A percentile compares a stretch with the other conserved stretches of the same genome.
These are phyloP conservation scores for Dryocosmus kuriphilus DNA, from an alignment of 2,888 invertebrate genomes.

Conservation along the genomic window DNA sequence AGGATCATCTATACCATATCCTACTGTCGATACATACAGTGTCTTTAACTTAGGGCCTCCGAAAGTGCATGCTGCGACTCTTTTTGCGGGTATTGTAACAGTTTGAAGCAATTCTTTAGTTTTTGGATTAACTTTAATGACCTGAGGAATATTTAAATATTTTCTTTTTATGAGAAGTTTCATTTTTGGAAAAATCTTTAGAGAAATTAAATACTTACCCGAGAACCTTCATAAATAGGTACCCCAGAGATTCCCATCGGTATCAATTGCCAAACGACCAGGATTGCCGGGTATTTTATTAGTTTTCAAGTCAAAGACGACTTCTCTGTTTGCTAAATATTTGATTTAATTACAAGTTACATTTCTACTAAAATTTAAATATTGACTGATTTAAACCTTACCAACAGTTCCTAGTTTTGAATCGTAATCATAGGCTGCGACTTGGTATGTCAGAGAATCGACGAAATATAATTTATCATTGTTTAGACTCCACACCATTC, in stretches of 20 bases:
- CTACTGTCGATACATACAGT: slow-evolving; percentile 84
- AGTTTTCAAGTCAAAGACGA: slow-evolving; percentile 80
- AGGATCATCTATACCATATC: slow-evolving; percentile 73
- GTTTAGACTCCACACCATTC: slow-evolving; percentile 86
- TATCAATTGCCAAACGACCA: slow-evolving; percentile 90
- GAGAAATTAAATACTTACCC: slow-evolving; percentile 78
- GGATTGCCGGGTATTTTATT: slow-evolving; percentile 81
- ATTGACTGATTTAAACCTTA: slow-evolving; percentile 63
- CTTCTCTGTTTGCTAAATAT: slow-evolving; percentile 80
- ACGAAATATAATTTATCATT: slow-evolving; percentile 87
- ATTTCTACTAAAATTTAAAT: no score
- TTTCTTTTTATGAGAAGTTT: background rate
- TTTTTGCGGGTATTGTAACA: slow-evolving; percentile 81
- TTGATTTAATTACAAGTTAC: slow-evolving; percentile 50
- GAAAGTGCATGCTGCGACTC: slow-evolving; percentile 85
- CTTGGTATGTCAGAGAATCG: slow-evolving; percentile 83
- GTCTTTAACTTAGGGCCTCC: slow-evolving; percentile 84
- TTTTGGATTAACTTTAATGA: slow-evolving; percentile 81
- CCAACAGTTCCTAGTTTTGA: slow-evolving; percentile 79
- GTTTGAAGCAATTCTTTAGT: slow-evolving; percentile 80
- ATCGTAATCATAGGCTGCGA: slow-evolving; percentile 86
- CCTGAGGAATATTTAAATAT: slow-evolving; percentile 74
- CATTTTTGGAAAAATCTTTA: background rate
- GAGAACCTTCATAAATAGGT: slow-evolving; percentile 82
- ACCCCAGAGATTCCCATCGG: slow-evolving; percentile 88